Conservation (phyloP, 2,113 vertebrate species). For the Acrocephalus arundinaceus region DNA sequence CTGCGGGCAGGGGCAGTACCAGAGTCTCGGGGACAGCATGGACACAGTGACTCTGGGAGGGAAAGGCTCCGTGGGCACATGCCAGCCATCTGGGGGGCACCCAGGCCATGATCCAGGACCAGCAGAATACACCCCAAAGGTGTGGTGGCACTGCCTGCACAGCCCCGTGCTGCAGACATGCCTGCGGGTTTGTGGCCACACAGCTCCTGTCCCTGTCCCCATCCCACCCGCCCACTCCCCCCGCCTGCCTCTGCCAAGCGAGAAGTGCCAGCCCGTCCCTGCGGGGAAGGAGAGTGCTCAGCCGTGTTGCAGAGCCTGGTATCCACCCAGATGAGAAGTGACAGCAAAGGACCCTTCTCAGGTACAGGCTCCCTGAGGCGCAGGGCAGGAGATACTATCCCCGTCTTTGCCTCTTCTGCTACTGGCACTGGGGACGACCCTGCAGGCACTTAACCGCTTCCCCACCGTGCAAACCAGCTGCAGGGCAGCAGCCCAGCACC, state of each 20-base stretch:
- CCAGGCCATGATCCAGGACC: rapidly evolving
- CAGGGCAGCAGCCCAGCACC: neutral
- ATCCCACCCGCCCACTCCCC: neutral
- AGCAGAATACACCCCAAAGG: neutral
- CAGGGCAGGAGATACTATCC: neutral
- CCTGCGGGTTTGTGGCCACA: neutral
- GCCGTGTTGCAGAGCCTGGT: slow-evolving; percentile 30
- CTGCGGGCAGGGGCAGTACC: neutral
- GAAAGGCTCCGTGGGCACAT: rapidly evolving
- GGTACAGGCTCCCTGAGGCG: slow-evolving; percentile 12
- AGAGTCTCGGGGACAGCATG: neutral
- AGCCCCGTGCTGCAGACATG: neutral
- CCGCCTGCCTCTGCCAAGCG: neutral
- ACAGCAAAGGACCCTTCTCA: slow-evolving; percentile 56
- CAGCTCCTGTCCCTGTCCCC: neutral
- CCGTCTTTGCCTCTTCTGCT: neutral
- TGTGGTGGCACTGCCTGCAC: neutral
- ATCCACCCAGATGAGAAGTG: slow-evolving; percentile 57
- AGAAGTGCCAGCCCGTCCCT: slow-evolving; percentile 28
- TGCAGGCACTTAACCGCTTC: slow-evolving; percentile 20
- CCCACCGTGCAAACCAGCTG: neutral
- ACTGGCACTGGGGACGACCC: neutral
- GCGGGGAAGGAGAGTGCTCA: slow-evolving; percentile 44
- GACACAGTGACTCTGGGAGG: rapidly evolving
- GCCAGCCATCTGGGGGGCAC: neutral